Evolutionary conservation across 1,140 invertebrate species (phyloP), one percentile per base, ranked within the genome.

Genomic region (Telenomus remus): DNA sequence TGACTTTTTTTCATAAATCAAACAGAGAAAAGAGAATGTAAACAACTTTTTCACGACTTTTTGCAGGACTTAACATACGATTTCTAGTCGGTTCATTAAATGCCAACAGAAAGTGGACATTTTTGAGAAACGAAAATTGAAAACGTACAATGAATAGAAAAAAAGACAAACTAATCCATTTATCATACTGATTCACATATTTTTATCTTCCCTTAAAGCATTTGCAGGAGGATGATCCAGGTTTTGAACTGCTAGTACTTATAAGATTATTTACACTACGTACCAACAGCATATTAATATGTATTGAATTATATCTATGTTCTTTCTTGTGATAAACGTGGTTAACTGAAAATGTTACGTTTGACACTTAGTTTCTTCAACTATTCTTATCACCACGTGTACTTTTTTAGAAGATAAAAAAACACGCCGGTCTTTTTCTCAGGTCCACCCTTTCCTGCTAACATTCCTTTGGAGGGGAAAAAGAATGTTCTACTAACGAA

Each of bases 221-320:
- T 87, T 88, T 88, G 84, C 86, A 88, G 87, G 87, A 88, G 86
- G 86, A 87, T 86, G 84, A 85, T 82, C 84, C 87, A 88, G 87
- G 86, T 87, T 88, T 87, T 86, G 77, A 87, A 84, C 84, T 85
- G 80, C 83, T 87, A 86, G 84, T 87, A 82, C 61, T 87, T 87
- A 27, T 27, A 88, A 87, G 85, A 87, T 81, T 78, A 79, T 75
- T 83, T 81, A 82, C 80, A 80, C 79, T 84, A 79, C 80, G 79
- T 84, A 85, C 76, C 76, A 80, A 82, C 77, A 78, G 71, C 34
- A 64, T 85, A 78, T 81, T 84, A 79, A 83, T 84, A 81, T 84
- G 72, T 83, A 85, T 76, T 85, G 81, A 82, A 80, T 61, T 53
- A 77, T 80, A 82, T 86, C 77, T 82, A 80, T 85, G 79, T 84